phyloP scores from a whole-genome alignment of 2,113 vertebrate genomes.

The Eurypyga helias region DNA sequence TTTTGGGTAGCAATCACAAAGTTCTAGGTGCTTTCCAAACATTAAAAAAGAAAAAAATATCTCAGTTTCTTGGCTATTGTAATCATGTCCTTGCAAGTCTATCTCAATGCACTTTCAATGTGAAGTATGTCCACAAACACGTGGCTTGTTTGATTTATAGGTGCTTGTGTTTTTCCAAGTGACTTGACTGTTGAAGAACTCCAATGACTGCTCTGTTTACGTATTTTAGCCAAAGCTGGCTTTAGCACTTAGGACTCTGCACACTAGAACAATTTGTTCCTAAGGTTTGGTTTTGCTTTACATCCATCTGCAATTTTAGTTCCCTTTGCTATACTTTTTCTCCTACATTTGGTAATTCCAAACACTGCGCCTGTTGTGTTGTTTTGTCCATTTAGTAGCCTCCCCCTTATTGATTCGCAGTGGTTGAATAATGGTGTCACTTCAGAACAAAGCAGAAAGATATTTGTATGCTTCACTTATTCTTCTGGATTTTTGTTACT shows the following conservation, averaged over 20 bases:
- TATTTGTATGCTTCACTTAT: background rate
- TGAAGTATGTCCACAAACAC: slow-evolving; percentile 45
- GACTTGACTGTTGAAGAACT: slow-evolving; percentile 57
- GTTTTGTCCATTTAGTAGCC: background rate
- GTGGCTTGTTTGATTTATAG: slow-evolving; percentile 43
- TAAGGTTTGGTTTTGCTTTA: slow-evolving; percentile 22
- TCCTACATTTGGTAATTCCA: background rate
- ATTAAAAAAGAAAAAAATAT: background rate
- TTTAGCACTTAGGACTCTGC: slow-evolving; percentile 1
- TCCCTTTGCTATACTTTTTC: background rate
- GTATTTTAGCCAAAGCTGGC: slow-evolving; percentile 40
- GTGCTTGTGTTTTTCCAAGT: slow-evolving; percentile 52
- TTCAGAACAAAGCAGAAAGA: background rate
- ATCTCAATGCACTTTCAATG: slow-evolving; percentile 39
- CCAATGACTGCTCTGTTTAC: slow-evolving; percentile 48
- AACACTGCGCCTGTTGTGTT: background rate
- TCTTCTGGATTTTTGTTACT: background rate
- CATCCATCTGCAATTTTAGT: background rate
- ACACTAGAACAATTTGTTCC: slow-evolving; percentile 39
- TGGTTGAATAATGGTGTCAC: background rate
- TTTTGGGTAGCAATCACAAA: background rate
- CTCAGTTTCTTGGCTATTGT: slow-evolving; percentile 36
- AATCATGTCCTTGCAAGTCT: slow-evolving; percentile 19
- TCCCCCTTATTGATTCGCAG: background rate
- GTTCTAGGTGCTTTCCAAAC: slow-evolving; percentile 49